Conservation (phyloP, 1,140 invertebrate species). For the Hypothenemus hampei region DNA sequence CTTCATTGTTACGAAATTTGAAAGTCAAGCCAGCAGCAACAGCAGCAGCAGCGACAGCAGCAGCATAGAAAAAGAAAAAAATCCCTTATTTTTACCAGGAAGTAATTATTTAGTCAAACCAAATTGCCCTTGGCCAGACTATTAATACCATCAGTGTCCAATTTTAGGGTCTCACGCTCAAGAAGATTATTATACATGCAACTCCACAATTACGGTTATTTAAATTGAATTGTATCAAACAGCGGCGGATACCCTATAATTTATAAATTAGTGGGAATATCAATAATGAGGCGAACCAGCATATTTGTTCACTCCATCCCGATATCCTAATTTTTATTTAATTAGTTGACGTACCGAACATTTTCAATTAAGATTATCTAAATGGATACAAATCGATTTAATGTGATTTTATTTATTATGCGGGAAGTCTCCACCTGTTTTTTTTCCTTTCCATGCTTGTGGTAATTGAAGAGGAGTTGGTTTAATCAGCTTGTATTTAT, state of each 20-base stretch:
- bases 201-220: neutral
- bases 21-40: too few species aligned
- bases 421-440: conserved; percentile 1
- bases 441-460: too few species aligned
- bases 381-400: conserved; percentile 10
- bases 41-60: too few species aligned
- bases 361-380: conserved; percentile 10
- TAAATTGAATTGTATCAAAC: conserved; percentile 11
- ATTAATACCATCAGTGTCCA: neutral
- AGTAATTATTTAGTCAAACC: too few species aligned
- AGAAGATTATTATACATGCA: too few species aligned
- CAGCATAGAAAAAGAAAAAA: too few species aligned
- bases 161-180: neutral
- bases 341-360: conserved; percentile 11
- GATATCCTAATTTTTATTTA: conserved; percentile 16
- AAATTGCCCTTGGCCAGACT: too few species aligned
- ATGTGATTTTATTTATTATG: conserved; percentile 2
- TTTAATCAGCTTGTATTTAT: too few species aligned
- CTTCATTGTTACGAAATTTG: too few species aligned
- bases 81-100: too few species aligned
- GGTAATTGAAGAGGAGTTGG: too few species aligned
- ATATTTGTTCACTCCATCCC: conserved; percentile 5
- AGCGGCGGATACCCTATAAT: neutral
- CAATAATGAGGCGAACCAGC: conserved; percentile 3
- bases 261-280: conserved; percentile 4